Percentiles rank a stretch among this genome's conserved stretches.
Conservation (phyloP, 2,888 invertebrate genomes). For the Drosophila algonquin region DNA sequence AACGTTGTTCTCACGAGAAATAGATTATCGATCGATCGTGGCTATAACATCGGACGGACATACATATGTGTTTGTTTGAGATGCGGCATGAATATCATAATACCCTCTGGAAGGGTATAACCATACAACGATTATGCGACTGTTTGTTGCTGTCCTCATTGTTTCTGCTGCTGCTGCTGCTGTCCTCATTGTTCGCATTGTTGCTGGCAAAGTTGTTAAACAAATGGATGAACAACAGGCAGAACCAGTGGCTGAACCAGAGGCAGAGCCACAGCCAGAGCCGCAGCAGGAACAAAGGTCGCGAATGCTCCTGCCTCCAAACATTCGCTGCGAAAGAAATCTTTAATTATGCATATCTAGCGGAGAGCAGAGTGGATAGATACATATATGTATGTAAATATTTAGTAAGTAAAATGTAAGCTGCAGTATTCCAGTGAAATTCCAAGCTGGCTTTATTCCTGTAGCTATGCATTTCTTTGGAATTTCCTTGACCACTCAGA, state of each 20-base stretch:
- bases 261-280: not conserved
- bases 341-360: slow-evolving; percentile 46
- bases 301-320: slow-evolving; percentile 25
- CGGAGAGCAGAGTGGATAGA: slow-evolving; percentile 17
- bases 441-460: no score
- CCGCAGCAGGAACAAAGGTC: slow-evolving; percentile 8
- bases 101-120: not conserved
- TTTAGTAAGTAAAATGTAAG: no score
- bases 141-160: slow-evolving; percentile 11
- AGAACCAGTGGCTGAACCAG: not conserved
- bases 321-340: slow-evolving; percentile 40
- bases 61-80: no score
- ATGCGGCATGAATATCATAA: no score
- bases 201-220: slow-evolving; percentile 27
- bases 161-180: not conserved
- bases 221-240: slow-evolving; percentile 29
- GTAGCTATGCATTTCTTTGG: no score
- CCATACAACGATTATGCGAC: slow-evolving; percentile 37
- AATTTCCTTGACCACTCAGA: no score
- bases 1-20: no score
- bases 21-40: no score
- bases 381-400: no score
- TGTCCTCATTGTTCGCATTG: slow-evolving; percentile 26
- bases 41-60: no score
- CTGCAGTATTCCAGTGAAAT: not conserved